Conservation (phyloP, 2,113 vertebrate genomes). For the Lampris incognitus region DNA sequence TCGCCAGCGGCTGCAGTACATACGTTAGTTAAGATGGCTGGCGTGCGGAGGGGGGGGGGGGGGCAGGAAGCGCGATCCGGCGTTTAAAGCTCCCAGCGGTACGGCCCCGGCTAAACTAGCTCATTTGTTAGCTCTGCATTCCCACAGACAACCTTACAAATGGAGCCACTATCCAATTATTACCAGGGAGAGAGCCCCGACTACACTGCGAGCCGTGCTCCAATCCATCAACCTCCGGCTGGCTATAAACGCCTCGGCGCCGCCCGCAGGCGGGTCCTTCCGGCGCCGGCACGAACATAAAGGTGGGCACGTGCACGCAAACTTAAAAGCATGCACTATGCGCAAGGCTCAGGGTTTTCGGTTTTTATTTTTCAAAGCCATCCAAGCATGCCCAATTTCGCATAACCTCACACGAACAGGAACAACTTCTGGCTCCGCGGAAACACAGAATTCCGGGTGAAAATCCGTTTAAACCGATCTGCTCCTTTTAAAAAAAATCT, state of each 20-base stretch:
- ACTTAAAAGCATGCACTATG: no score
- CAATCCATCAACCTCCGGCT: conserved; percentile 44
- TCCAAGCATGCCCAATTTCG: no score
- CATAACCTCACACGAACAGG: no score
- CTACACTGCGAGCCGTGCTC: conserved; percentile 37
- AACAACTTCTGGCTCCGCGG: no score
- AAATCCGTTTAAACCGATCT: no score
- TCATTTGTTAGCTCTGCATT: conserved; percentile 72
- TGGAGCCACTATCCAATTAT: conserved; percentile 67
- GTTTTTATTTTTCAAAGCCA: no score
- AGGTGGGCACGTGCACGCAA: no score
- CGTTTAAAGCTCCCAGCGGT: conserved; percentile 54
- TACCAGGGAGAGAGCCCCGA: conserved; percentile 55
- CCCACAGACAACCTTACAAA: conserved; percentile 63
- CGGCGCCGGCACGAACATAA: neutral
- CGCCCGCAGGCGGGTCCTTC: neutral
- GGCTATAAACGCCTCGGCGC: neutral
- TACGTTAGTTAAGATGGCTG: conserved; percentile 69
- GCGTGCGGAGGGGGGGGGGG: conserved; percentile 38
- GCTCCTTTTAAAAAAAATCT: no score
- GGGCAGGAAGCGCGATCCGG: conserved; percentile 27
- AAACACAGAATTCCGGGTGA: no score
- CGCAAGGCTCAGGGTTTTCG: no score
- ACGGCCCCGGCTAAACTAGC: conserved; percentile 62
- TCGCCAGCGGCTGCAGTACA: conserved; percentile 37